phyloP scores from a whole-genome alignment of 2,888 invertebrate species.

The Aromia moschata region DNA sequence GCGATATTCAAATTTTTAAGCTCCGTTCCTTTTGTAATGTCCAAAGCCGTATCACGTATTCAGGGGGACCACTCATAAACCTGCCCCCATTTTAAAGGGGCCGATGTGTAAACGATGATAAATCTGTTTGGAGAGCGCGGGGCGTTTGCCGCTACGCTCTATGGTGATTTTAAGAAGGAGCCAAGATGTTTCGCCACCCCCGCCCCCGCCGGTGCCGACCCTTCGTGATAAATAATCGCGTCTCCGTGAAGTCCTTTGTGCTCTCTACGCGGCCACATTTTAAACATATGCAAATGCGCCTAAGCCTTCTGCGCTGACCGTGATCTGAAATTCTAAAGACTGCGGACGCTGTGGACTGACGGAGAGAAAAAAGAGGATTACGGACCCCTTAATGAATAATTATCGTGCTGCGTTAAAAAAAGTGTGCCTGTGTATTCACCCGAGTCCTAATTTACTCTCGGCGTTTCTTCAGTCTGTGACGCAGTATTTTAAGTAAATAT shows the following conservation, averaged over 20 bases:
- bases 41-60: conserved; percentile 60
- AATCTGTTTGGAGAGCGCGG: conserved; percentile 30
- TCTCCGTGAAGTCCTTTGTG: conserved; percentile 62
- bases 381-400: conserved; percentile 16
- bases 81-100: conserved; percentile 45
- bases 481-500: too few species aligned
- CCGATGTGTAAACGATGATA: conserved; percentile 9
- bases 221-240: conserved; percentile 62
- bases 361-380: conserved; percentile 43
- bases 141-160: conserved; percentile 39
- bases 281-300: conserved; percentile 63
- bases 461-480: too few species aligned
- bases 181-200: conserved; percentile 57
- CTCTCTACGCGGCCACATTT: conserved; percentile 61
- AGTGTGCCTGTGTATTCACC: not conserved
- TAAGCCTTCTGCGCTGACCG: conserved; percentile 60
- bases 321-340: conserved; percentile 60
- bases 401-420: conserved; percentile 11
- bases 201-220: conserved; percentile 40
- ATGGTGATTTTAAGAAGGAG: conserved; percentile 48
- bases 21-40: conserved; percentile 60
- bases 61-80: conserved; percentile 55
- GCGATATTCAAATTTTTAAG: conserved; percentile 66
- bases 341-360: conserved; percentile 46
- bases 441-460: not conserved